A percentile compares a stretch with the other conserved stretches of the same genome.
Conservation (phyloP, 2,797 vertebrate genomes). For the Xiphorhynchus erythropygius region DNA sequence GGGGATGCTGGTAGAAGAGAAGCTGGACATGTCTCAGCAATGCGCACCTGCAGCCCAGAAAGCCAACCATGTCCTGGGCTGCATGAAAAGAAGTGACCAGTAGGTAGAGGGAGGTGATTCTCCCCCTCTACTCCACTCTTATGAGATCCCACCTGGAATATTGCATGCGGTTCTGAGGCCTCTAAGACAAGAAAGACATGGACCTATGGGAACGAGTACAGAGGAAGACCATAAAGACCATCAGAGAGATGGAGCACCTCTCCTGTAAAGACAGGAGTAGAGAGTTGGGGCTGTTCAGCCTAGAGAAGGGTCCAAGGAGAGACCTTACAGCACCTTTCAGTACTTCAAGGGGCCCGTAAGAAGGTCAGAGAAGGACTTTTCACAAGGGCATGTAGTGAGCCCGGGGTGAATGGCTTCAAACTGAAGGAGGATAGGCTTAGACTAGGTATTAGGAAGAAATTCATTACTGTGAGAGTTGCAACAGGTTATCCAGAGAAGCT, state of each 20-base stretch:
- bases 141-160: neutral
- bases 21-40: neutral
- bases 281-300: neutral
- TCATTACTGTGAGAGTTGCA: neutral
- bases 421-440: neutral
- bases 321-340: neutral
- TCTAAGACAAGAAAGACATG: neutral
- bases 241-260: neutral
- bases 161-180: neutral
- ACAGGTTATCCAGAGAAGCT: neutral
- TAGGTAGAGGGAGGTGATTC: neutral
- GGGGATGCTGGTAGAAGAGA: neutral
- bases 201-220: neutral
- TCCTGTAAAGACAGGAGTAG: neutral
- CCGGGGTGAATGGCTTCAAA: neutral
- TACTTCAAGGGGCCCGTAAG: neutral
- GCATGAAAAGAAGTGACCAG: too few relatives aligned
- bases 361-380: neutral
- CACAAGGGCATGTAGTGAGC: neutral
- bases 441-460: neutral
- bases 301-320: neutral
- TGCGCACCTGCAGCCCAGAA: neutral
- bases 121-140: neutral
- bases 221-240: neutral
- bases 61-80: neutral